Evolutionary conservation across 2,113 vertebrate species (phyloP).

Genomic region (Hippocampus barbouri): DNA sequence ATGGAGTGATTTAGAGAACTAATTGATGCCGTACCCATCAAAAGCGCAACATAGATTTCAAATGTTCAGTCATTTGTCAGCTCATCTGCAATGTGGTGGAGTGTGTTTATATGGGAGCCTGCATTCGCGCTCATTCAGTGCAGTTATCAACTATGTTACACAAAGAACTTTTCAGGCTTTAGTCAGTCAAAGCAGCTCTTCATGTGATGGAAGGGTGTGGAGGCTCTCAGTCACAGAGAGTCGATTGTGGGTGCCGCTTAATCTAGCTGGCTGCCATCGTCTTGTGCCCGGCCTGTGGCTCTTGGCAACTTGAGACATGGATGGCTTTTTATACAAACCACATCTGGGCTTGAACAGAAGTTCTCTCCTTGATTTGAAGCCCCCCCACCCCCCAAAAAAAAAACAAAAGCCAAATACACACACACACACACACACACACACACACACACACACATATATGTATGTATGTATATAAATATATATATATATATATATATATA

Average conservation of each 20-base stretch:
- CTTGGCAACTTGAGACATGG: slow-evolving; percentile 62
- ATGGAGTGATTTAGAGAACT: slow-evolving; percentile 2
- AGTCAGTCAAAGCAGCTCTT: slow-evolving; percentile 59
- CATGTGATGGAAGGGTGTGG: slow-evolving; percentile 54
- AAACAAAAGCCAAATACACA: too few relatives aligned
- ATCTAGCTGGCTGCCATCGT: slow-evolving; percentile 52
- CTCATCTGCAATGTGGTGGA: neutral
- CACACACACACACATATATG: neutral
- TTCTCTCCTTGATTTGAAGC: slow-evolving; percentile 46
- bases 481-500: too few relatives aligned
- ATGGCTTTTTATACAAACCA: slow-evolving; percentile 49
- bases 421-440: too few relatives aligned
- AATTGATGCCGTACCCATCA: slow-evolving; percentile 1
- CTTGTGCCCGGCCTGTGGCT: slow-evolving; percentile 65
- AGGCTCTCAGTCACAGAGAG: slow-evolving; percentile 60
- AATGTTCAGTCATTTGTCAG: slow-evolving; percentile 6
- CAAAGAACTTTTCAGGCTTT: slow-evolving; percentile 26
- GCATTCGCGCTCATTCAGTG: slow-evolving; percentile 13
- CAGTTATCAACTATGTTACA: slow-evolving; percentile 25
- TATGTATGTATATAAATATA: too few relatives aligned
- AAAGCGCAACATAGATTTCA: neutral
- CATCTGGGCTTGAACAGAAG: slow-evolving; percentile 62
- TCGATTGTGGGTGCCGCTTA: slow-evolving; percentile 60
- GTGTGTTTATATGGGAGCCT: slow-evolving; percentile 8
- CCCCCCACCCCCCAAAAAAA: too few relatives aligned